Evolutionary conservation across 2,113 vertebrate genomes (phyloP), one percentile per base, ranked within the genome.

Genomic region (Brachirus orientalis): DNA sequence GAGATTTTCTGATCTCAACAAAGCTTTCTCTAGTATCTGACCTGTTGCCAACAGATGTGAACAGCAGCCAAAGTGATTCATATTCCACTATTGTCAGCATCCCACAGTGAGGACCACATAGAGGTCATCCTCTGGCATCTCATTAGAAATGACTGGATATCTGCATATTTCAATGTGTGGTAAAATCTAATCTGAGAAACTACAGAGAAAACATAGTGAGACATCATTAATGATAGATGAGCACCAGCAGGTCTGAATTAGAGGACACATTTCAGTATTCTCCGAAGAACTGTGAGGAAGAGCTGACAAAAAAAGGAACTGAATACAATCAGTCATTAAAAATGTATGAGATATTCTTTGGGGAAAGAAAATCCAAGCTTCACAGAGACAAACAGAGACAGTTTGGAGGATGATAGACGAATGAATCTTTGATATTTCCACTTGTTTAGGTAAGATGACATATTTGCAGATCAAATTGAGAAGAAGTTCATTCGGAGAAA

Each of bases 221-320:
- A 64, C 66, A 11, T 69, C 62, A 80, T 87, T 63, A 88, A 86
- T 81, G 76, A 83, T 84, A 37, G 75, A 90, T 87, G 83, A 90
- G 75, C 76, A 19, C 22, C 63, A 77, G 78, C 67, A 13, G 52
- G 72, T 68, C 54, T 52, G 70, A 79, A 83, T 73, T n/a, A 76
- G 68, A 53, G 40, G 69, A 68, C 69, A 20, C 51, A 43, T 60
- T 35, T 63, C 58, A 43, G 40, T 13, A 43, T 14, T 5, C 62
- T 19, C 37, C 19, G 18, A 62, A 45, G 36, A 22, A 53, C 33
- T 1, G 33, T 3, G 73, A 54, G 53, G 6, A 57, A 57, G 33
- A 62, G 77, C 40, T 13, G 40, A 52, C 13, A 16, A 53, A 35
- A 51, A 4, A 63, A 66, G 37, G 54, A 74, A 69, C 53, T n/a